Conservation (phyloP, 2,888 invertebrate genomes). For the Orchestes rusci region DNA sequence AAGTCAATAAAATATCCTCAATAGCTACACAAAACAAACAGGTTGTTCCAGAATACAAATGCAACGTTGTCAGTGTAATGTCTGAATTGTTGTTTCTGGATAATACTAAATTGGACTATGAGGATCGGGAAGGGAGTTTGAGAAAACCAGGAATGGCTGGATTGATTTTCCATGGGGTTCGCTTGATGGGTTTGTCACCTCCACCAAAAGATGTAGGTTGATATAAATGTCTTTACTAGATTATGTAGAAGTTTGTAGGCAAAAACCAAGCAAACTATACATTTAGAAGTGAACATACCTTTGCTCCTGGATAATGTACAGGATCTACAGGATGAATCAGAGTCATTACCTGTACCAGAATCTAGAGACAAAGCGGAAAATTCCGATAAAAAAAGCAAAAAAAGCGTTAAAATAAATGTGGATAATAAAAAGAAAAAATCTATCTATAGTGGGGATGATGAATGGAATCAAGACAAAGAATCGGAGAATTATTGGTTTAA, state of each 20-base stretch:
- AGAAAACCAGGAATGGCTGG: constrained; percentile 31
- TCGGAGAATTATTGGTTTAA: constrained; percentile 43
- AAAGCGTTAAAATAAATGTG: constrained; percentile 4
- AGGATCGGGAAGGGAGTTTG: neutral
- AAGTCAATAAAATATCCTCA: constrained; percentile 25
- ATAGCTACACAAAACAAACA: neutral
- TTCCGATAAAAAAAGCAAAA: constrained; percentile 34
- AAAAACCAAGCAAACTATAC: constrained; percentile 42
- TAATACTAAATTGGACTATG: constrained; percentile 21
- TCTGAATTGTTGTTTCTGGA: constrained; percentile 49
- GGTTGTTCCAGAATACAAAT: constrained; percentile 42
- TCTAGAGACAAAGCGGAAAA: constrained; percentile 31
- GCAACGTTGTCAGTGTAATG: constrained; percentile 41
- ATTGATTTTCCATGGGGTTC: constrained; percentile 46
- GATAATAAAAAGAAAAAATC: constrained; percentile 15
- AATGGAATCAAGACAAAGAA: constrained; percentile 32
- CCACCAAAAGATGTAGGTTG: constrained; percentile 49
- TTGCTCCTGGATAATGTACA: constrained; percentile 40
- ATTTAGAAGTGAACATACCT: constrained; percentile 50
- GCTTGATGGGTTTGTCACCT: constrained; percentile 48
- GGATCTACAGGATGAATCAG: constrained; percentile 11
- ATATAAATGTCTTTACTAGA: too few relatives aligned
- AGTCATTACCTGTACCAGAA: constrained; percentile 28
- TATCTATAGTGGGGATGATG: constrained; percentile 32
- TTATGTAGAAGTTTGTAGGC: constrained; percentile 32